Evolutionary conservation across 2,888 invertebrate genomes (phyloP), one percentile per base, ranked within the genome.

Genomic region (Copidosoma aretas): DNA sequence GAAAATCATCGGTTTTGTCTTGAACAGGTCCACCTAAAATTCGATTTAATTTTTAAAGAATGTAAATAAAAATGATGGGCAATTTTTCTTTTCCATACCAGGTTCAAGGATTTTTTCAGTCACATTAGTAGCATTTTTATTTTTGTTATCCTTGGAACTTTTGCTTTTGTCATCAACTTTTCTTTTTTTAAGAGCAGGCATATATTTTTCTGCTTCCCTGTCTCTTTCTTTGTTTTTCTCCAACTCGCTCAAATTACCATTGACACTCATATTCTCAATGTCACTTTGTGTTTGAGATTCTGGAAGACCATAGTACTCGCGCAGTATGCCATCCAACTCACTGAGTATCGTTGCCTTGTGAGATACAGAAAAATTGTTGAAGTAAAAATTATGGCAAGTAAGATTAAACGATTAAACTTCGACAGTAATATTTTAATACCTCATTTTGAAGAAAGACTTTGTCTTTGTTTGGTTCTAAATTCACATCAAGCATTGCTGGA

Each of bases 381-480:
- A 46, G 3, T 46, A 46, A 46, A 60, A 21, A 19, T 39, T 21
- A 56, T 25, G 43, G 32, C 3, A 32, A 32, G 3, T 32, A 32
- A 32, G 32, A 32, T 32, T 32, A 8, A n/a, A 19, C n/a, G n/a
- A n/a, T n/a, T n/a, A n/a, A 22, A 12, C 46, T 64, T n/a, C 53
- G 41, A 41, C 52, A 54, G 39, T n/a, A 52, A 53, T 56, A 15
- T 63, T 32, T n/a, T 60, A 63, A 64, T 80, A 87, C 88, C 82
- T 86, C 81, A 72, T 86, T 80, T 56, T 85, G 85, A 1, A 89
- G 78, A 53, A 87, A 77, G 51, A 89, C 84, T 75, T 80, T 83
- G 49, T 86, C 86, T 80, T 89, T 89, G 79, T 89, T 88, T 1
- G 89, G 88, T 70, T 89, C 89, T 56, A 88, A 75, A 80, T 89